Conservation (phyloP, 2,888 invertebrate genomes). For the Drosophila neoperkinsi region DNA sequence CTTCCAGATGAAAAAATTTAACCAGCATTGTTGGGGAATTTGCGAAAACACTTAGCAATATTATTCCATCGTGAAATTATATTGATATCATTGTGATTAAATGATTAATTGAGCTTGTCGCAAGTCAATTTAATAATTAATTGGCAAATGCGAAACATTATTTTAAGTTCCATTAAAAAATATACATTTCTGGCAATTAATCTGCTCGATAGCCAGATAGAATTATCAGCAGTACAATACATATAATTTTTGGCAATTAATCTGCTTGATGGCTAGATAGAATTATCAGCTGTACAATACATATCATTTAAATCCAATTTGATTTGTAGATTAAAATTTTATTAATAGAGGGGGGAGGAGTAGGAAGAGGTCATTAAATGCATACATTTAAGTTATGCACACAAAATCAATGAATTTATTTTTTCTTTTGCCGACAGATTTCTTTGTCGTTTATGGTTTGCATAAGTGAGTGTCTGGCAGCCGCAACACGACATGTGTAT, state of each 20-base stretch:
- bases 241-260: background rate
- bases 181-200: background rate
- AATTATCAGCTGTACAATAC: constrained; percentile 26
- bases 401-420: constrained; percentile 25
- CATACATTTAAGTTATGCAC: background rate
- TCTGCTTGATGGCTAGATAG: background rate
- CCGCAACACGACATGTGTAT: constrained; percentile 6
- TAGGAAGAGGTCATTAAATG: constrained; percentile 31
- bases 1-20: background rate
- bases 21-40: background rate
- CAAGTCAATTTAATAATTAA: background rate
- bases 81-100: background rate
- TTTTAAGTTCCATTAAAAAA: background rate
- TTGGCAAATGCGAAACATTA: background rate
- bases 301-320: constrained; percentile 39
- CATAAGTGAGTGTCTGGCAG: constrained; percentile 34
- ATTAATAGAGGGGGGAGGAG: constrained; percentile 43
- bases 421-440: constrained; percentile 13
- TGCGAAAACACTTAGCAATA: background rate
- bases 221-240: constrained; percentile 27
- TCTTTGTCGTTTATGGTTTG: constrained; percentile 30
- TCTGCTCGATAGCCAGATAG: background rate
- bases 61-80: background rate
- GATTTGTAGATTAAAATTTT: constrained; percentile 56
- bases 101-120: background rate